Evolutionary conservation across 2,113 vertebrate species (phyloP).

Genomic region (Rhynchopsitta pachyrhyncha): DNA sequence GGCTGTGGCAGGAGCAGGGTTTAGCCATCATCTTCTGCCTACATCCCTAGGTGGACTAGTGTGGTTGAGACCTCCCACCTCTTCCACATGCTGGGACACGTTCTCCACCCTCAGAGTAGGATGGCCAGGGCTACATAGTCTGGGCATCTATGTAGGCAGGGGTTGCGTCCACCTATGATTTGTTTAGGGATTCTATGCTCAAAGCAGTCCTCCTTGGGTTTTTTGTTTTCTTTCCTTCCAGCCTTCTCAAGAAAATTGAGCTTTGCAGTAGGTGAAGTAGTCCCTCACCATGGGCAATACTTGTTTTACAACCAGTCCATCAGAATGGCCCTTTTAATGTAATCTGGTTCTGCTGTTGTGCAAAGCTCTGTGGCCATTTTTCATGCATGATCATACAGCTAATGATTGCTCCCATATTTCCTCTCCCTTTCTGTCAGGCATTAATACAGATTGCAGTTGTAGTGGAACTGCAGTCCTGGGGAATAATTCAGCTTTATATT

Average conservation of each 20-base stretch:
- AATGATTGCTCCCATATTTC: not conserved
- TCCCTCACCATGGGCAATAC: not conserved
- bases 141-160: not conserved
- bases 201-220: not conserved
- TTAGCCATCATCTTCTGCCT: not conserved
- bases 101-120: not conserved
- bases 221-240: not conserved
- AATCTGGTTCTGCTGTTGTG: not conserved
- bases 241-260: not conserved
- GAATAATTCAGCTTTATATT: not conserved
- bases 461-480: not conserved
- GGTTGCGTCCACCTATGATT: not conserved
- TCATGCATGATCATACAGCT: not conserved
- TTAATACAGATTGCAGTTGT: not conserved
- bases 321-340: not conserved
- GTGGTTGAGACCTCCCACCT: fast-evolving
- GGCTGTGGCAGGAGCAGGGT: not conserved
- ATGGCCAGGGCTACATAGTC: not conserved
- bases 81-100: not conserved
- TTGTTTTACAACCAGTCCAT: not conserved
- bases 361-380: not conserved
- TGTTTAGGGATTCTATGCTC: not conserved
- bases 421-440: not conserved
- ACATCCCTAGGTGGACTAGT: fast-evolving
- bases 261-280: not conserved